These are phyloP conservation scores for pig (Sus scrofa) DNA, from an alignment of 2,113 vertebrate genomes.

Conservation along the genomic window DNA sequence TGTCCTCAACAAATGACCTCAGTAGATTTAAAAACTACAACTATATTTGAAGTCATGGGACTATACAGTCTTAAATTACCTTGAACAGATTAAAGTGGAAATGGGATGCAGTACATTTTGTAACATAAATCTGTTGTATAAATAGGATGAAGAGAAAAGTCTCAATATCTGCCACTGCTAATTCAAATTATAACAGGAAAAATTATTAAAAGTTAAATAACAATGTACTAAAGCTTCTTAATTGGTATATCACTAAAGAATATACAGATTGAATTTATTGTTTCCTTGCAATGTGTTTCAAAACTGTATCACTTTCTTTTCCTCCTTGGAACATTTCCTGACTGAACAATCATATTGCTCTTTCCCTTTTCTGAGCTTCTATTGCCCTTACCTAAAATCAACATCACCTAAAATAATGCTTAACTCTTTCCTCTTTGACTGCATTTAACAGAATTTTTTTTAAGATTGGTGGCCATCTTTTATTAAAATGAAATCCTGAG, in stretches of 20 bases:
- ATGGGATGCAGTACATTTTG: background rate
- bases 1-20: background rate
- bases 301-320: background rate
- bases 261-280: background rate
- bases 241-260: background rate
- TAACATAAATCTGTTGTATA: background rate
- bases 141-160: background rate
- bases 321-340: background rate
- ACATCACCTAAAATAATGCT: background rate
- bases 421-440: background rate
- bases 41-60: conserved; percentile 2
- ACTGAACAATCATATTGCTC: background rate
- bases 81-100: conserved; percentile 35
- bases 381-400: background rate
- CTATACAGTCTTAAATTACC: background rate
- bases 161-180: background rate
- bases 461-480: background rate
- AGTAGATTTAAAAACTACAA: background rate
- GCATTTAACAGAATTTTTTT: background rate
- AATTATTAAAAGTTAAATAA: background rate
- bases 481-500: background rate
- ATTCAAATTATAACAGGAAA: background rate
- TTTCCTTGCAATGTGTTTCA: background rate
- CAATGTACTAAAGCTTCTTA: background rate
- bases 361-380: background rate